These are phyloP conservation scores for Glareola pratincola DNA, from an alignment of 2,113 vertebrate genomes.

Conservation along the genomic window DNA sequence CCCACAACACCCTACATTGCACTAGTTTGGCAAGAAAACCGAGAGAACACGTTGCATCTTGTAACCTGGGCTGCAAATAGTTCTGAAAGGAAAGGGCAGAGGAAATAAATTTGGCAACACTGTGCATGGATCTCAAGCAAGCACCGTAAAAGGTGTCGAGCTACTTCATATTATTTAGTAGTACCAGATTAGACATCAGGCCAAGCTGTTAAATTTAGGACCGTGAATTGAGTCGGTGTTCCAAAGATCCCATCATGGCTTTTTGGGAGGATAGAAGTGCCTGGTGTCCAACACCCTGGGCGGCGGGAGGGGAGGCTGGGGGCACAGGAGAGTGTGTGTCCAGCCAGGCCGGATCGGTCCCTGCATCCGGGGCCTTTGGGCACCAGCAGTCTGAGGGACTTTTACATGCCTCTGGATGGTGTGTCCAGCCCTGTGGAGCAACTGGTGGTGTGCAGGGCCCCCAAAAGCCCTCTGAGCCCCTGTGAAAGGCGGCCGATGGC, in stretches of 20 bases:
- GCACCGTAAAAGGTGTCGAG: background rate
- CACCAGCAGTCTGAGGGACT: background rate
- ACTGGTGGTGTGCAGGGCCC: rapidly evolving
- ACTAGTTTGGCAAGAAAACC: background rate
- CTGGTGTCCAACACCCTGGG: rapidly evolving
- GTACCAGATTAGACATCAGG: background rate
- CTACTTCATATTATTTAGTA: background rate
- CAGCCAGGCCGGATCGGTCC: rapidly evolving
- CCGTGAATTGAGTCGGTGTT: background rate
- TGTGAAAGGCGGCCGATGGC: rapidly evolving
- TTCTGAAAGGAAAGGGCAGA: background rate
- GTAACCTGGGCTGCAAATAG: background rate
- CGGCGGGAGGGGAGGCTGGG: rapidly evolving
- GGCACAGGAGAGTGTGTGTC: rapidly evolving
- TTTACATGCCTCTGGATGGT: rapidly evolving
- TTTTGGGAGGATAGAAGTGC: background rate
- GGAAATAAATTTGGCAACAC: background rate
- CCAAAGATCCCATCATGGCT: rapidly evolving
- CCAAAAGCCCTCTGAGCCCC: rapidly evolving
- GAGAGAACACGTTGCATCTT: background rate
- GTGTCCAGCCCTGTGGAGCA: background rate
- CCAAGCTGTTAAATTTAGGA: conserved; percentile 9
- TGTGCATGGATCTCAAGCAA: background rate
- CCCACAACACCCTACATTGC: background rate
- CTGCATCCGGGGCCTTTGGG: rapidly evolving